These are phyloP conservation scores for Actinia equina DNA, from an alignment of 64 coral and sea anemone genomes.

Conservation along the genomic window DNA sequence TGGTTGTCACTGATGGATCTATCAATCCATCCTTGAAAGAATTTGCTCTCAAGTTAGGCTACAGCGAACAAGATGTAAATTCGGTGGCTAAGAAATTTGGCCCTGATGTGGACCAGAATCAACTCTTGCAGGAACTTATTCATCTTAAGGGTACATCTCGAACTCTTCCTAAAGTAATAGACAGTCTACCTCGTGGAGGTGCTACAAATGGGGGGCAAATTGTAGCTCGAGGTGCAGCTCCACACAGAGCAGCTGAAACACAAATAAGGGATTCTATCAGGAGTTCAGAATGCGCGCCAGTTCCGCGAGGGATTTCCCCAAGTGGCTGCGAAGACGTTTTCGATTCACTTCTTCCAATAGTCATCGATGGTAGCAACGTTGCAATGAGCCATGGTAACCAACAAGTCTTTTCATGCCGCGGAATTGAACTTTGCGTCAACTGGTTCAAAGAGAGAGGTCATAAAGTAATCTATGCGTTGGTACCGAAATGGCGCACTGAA, in stretches of 20 bases:
- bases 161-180: not conserved
- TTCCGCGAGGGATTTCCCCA: not conserved
- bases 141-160: not conserved
- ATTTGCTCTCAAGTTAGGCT: slow-evolving; percentile 63
- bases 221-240: not conserved
- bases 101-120: slow-evolving; percentile 52
- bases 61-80: slow-evolving; percentile 48
- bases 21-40: slow-evolving; percentile 1
- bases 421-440: slow-evolving; percentile 86
- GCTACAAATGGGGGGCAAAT: not conserved
- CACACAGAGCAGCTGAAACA: not conserved
- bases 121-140: slow-evolving; percentile 50
- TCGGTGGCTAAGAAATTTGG: slow-evolving; percentile 59
- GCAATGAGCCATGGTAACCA: slow-evolving; percentile 95
- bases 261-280: not conserved
- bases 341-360: slow-evolving; percentile 40
- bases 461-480: slow-evolving; percentile 85
- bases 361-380: slow-evolving; percentile 84
- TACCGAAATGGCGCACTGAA: slow-evolving; percentile 78
- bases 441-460: slow-evolving; percentile 80
- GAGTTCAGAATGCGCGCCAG: not conserved
- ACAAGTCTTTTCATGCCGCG: slow-evolving; percentile 83
- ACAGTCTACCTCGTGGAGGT: not conserved
- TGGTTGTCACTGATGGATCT: not conserved
- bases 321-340: not conserved